Evolutionary conservation across 1,140 invertebrate species (phyloP).

Genomic region (Bicyclus anynana): DNA sequence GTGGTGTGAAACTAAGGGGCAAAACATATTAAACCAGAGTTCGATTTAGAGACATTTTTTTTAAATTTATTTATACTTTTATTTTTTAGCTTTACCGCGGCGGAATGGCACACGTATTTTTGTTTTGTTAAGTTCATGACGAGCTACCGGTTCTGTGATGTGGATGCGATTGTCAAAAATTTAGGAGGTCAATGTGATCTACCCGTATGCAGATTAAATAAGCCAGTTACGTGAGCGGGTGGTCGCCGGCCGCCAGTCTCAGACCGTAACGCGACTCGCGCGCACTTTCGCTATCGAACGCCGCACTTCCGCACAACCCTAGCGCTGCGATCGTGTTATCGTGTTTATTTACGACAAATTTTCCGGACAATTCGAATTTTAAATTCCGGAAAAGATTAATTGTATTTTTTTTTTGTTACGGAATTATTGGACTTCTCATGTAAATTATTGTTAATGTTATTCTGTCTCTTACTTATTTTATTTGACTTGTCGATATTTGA

Average conservation of each 20-base stretch:
- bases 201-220: conserved; percentile 33
- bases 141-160: background rate
- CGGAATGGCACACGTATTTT: too few species aligned
- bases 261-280: conserved; percentile 50
- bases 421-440: background rate
- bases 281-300: conserved; percentile 67
- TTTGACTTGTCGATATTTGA: too few species aligned
- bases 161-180: background rate
- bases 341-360: conserved; percentile 14
- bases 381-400: background rate
- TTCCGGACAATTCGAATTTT: conserved; percentile 4
- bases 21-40: too few species aligned
- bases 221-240: conserved; percentile 50
- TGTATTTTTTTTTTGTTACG: background rate
- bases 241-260: conserved; percentile 48
- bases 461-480: too few species aligned
- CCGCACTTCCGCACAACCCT: conserved; percentile 33
- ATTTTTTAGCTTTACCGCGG: too few species aligned
- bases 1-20: too few species aligned
- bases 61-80: too few species aligned
- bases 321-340: background rate
- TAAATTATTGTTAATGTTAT: background rate
- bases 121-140: too few species aligned
- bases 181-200: conserved; percentile 27
- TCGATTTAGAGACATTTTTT: too few species aligned